phyloP scores from a whole-genome alignment of 2,113 vertebrate genomes.

The Cochlearius cochlearius region DNA sequence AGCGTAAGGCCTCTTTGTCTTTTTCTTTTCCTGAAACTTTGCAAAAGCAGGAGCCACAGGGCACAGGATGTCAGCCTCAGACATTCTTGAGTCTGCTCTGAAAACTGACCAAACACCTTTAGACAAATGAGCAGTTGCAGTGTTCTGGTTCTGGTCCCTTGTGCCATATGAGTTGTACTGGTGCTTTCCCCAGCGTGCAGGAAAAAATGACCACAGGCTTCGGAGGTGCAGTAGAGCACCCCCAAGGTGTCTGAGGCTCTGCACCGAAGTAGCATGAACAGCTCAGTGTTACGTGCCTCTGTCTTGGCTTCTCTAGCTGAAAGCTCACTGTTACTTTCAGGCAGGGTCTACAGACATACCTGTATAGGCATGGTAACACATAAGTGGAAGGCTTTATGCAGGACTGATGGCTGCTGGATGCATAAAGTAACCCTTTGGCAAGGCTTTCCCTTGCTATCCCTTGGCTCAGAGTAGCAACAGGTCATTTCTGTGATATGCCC shows the following conservation, averaged over 20 bases:
- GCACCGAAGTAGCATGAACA: background rate
- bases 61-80: background rate
- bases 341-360: background rate
- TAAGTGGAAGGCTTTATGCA: background rate
- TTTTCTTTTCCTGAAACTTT: background rate
- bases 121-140: background rate
- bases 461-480: background rate
- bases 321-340: background rate
- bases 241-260: background rate
- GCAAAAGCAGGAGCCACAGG: background rate
- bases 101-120: background rate
- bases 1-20: background rate
- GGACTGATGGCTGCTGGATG: background rate
- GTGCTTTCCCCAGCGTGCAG: background rate
- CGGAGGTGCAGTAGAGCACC: rapidly evolving
- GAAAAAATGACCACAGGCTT: background rate
- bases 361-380: rapidly evolving
- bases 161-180: background rate
- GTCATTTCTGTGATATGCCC: background rate
- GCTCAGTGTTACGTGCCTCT: background rate
- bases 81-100: background rate
- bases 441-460: background rate
- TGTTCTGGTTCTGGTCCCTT: background rate
- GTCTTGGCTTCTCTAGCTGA: background rate
- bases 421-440: background rate